These are phyloP conservation scores for Phoenicopterus ruber DNA, from an alignment of 2,113 vertebrate species.

Conservation along the genomic window DNA sequence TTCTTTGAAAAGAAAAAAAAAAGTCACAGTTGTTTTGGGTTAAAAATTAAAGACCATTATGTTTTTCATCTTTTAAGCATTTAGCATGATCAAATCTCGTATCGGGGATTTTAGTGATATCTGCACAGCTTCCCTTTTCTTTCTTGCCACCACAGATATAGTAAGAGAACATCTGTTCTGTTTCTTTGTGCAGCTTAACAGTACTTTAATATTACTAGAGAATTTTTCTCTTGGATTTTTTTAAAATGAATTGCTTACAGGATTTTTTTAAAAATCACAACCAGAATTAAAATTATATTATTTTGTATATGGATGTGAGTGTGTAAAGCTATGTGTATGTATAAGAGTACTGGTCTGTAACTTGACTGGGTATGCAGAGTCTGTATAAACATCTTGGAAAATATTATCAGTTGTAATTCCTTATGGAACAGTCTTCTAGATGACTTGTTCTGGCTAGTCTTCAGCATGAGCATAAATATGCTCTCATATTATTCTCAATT, in stretches of 20 bases:
- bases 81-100: not conserved
- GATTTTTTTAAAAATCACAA: not conserved
- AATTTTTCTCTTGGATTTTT: not conserved
- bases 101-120: not conserved
- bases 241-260: not conserved
- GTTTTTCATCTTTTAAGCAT: not conserved
- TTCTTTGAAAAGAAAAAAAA: not conserved
- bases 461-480: not conserved
- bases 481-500: not conserved
- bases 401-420: not conserved
- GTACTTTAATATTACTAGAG: not conserved
- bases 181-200: not conserved
- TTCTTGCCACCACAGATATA: not conserved
- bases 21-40: not conserved
- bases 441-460: not conserved
- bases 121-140: not conserved
- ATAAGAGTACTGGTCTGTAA: not conserved
- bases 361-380: not conserved
- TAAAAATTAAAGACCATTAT: not conserved
- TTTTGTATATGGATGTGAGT: not conserved
- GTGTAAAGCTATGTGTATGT: not conserved
- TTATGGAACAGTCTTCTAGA: not conserved
- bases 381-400: not conserved
- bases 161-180: not conserved
- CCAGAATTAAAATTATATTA: not conserved